A percentile compares a stretch with the other conserved stretches of the same genome.
Conservation (phyloP, 1,140 invertebrate species). For the Yoshiicerus persimilis region DNA sequence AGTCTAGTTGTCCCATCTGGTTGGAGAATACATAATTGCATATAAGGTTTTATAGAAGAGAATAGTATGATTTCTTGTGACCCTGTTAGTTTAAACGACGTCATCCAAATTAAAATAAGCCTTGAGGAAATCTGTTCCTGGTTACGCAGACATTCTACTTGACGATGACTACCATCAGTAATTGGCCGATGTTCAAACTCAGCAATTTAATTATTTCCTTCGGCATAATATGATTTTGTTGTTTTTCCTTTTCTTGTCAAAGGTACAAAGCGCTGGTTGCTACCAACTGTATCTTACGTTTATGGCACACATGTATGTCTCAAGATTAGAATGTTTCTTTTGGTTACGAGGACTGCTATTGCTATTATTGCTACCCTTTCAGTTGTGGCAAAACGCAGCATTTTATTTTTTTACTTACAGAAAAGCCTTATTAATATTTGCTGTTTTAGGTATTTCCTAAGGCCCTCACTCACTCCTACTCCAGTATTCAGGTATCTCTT, state of each 20-base stretch:
- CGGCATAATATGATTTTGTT: slow-evolving; percentile 32
- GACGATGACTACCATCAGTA: slow-evolving; percentile 15
- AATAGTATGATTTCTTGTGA: slow-evolving; percentile 20
- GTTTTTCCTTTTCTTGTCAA: slow-evolving; percentile 29
- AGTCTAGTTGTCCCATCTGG: slow-evolving; percentile 12
- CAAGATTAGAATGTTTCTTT: neutral
- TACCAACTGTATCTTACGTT: neutral
- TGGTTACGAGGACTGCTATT: neutral
- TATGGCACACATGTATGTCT: neutral
- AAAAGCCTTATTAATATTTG: neutral
- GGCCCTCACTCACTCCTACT: too few relatives aligned
- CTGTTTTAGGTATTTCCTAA: too few relatives aligned
- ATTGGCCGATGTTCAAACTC: slow-evolving; percentile 36
- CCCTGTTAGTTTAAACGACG: slow-evolving; percentile 35
- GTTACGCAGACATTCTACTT: neutral
- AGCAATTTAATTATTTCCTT: slow-evolving; percentile 37
- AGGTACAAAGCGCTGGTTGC: neutral
- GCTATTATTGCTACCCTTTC: neutral
- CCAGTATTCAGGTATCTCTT: neutral
- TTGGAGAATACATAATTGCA: slow-evolving; percentile 30
- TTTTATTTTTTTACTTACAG: neutral
- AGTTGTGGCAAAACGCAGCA: neutral
- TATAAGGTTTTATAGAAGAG: slow-evolving; percentile 30
- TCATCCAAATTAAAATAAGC: slow-evolving; percentile 44
- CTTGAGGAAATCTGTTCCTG: slow-evolving; percentile 18